Evolutionary conservation across 2,113 vertebrate genomes (phyloP), one percentile per base, ranked within the genome.

Genomic region (Abramis brama): DNA sequence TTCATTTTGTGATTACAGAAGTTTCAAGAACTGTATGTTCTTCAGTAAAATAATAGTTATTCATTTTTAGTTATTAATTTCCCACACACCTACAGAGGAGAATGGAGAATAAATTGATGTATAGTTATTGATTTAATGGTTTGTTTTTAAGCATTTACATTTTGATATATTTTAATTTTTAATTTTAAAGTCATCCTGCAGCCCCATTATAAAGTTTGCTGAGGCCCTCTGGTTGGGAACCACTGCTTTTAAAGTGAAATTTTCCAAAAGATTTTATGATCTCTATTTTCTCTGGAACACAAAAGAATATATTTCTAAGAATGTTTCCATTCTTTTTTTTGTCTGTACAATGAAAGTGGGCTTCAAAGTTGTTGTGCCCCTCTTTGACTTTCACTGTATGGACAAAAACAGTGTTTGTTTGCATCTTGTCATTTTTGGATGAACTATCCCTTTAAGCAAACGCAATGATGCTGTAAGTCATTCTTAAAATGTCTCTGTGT

Each of bases 401-500:
- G 52, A 55, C 15, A 55, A 55, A 55, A 55, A 55, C 3, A 6
- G 52, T 55, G 17, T 55, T 55, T n/a, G 23, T 62, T 70, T 70
- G 66, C 15, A 36, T 19, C 23, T 30, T 70, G 15, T 36, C 68
- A 23, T 71, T 71, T 71, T 39, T 33, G 27, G 27, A 66, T 7
- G 5, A 13, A 2, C 64, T 66, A 5, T 30, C 13, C 5, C 25
- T 68, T 25, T 64, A 71, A 27, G 43, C 45, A 76, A n/a, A 52
- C 27, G 1, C 27, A 36, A 2, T 57, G 17, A 2, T 43, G 43
- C 6, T 43, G 43, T 79, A 25, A 60, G 78, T 86, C 57, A 78
- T 11, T 71, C 30, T 74, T 39, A 78, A 23, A 36, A 47, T 81
- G 25, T 57, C 19, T 57, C 2, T 86, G 78, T 83, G 39, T 87